Evolutionary conservation across 92 coral and sea anemone species (phyloP), one percentile per base, ranked within the genome.

Genomic region (Paramuricea clavata): DNA sequence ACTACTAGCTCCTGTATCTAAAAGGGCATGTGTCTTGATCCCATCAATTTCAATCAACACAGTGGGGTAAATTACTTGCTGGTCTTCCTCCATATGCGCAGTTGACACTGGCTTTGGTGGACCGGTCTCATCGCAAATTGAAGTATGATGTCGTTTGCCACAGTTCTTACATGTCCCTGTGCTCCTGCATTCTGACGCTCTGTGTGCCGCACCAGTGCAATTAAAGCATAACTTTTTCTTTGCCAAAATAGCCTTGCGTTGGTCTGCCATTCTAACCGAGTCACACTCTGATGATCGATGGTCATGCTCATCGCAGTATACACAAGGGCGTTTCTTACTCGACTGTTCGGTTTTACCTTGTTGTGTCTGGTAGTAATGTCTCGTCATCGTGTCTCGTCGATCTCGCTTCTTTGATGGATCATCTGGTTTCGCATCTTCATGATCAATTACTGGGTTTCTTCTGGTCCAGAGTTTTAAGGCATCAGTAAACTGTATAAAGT

Each of bases 401-500:
- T n/a, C n/a, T n/a, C n/a, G n/a, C 19, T 19, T 54, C 27, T 12
- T 47, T 47, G 52, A 47, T 5, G 52, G 62, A 13, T 54, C 62
- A 6, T 54, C 22, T 54, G 12, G 17, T 50, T 50, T 50, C 59
- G 4, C 59, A 50, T 50, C 59, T 27, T 57, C 49, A n/a, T n/a
- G n/a, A n/a, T n/a, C n/a, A 23, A 49, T 73, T 41, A 77, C 74
- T 22, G 86, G 81, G 49, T 89, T 89, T 15, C 86, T 39, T 47
- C 92, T 35, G 47, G 62, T 78, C 92, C 92, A 89, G n/a, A n/a
- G 56, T 44, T 64, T 27, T 25, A 89, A 69, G 16, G 86, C 89
- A 19, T 89, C 89, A 9, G 86, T 78, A 1, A 90, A 54, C 60
- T 89, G 49, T 49, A 47, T 47, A 39, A 78, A 85, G 57, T 60